Conservation (phyloP, 2,113 vertebrate species). For the Parus major region DNA sequence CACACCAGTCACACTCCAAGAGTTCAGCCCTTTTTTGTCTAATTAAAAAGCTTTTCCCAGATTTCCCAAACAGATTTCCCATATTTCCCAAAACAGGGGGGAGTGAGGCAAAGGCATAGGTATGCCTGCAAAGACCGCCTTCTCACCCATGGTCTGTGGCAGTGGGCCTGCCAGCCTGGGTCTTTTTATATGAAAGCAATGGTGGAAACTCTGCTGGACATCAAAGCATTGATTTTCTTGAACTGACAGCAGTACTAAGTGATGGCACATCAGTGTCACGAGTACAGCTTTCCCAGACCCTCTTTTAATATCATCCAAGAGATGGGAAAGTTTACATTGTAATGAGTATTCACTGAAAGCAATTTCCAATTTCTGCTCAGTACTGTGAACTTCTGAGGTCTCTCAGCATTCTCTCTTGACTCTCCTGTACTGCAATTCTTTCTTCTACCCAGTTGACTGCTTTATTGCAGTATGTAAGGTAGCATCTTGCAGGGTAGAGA, state of each 20-base stretch:
- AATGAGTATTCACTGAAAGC: neutral
- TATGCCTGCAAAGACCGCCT: neutral
- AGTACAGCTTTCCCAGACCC: neutral
- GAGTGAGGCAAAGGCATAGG: neutral
- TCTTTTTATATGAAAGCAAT: neutral
- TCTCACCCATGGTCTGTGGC: neutral
- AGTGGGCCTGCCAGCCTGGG: neutral
- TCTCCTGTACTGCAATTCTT: neutral
- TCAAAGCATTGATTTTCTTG: neutral
- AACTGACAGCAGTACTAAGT: neutral
- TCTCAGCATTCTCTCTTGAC: neutral
- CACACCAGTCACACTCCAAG: neutral
- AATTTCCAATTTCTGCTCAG: neutral
- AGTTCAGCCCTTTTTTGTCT: neutral
- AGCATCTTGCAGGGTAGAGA: neutral
- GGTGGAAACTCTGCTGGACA: neutral
- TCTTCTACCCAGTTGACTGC: neutral
- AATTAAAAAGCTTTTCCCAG: slow-evolving; percentile 18
- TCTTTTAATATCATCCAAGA: neutral
- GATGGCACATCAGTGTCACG: neutral
- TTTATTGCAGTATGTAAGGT: neutral
- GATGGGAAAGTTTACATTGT: neutral
- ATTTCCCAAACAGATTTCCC: neutral
- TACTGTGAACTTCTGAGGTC: neutral
- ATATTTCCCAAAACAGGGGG: neutral